Evolutionary conservation across 1,140 invertebrate genomes (phyloP), one percentile per base, ranked within the genome.

Genomic region (Pseudomyrmex pallidus): DNA sequence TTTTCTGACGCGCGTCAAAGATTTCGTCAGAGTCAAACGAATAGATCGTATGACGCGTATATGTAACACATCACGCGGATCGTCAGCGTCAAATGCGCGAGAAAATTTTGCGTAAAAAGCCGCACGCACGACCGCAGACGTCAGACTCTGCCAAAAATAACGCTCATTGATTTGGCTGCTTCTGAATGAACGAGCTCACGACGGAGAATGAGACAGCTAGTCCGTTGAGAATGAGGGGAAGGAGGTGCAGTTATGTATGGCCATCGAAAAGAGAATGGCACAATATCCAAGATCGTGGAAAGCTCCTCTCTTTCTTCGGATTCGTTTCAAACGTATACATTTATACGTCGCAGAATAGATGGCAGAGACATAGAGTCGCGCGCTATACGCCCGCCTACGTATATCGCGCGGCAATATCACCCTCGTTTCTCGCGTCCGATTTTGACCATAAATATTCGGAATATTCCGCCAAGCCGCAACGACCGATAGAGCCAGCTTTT

Each of bases 81-180:
- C 17, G 54, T 35, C 20, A 22, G n/a, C 68, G 20, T 46, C 61
- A 13, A 50, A 20, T 52, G 35, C 9, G 13, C 46, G 50, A 46
- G 61, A 82, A 15, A 78, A 54, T 52, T 63, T 63, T 63, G 48
- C 57, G 70, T 74, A 74, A 82, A 35, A 74, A 13, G 9, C 48
- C 44, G 48, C 56, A 68, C 44, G 35, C 68, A 56, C 66, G 35
- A 44, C 68, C 74, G 84, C 59, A 20, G 66, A 70, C 76, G 84
- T 35, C 57, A n/a, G 78, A 68, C 85, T 78, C 48, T 54, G 84
- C 90, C 87, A 86, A 91, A 91, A 92, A 92, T 92, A 92, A 90
- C 86, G 48, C 87, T 86, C 89, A 92, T 91, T 91, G 91, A 91
- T 92, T 91, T 90, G 73, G 63, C 83, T 35, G 35, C 57, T 90